Conservation (phyloP, 2,888 invertebrate genomes). For the Stegophylla sp. region DNA sequence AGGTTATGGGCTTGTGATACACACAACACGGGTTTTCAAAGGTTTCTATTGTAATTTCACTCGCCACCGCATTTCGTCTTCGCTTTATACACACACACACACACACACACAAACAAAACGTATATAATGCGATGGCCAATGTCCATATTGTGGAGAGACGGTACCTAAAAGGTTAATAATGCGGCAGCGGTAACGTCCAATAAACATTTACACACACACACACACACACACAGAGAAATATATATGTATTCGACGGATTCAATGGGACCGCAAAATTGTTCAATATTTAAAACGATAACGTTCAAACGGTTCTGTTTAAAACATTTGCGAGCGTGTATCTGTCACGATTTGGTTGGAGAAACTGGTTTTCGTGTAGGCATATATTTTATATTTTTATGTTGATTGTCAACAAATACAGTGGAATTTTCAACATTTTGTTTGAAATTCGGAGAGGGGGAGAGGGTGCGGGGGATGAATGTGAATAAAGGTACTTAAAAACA, state of each 20-base stretch:
- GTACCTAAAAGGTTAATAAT: conserved; percentile 30
- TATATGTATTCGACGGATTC: neutral
- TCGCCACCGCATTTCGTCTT: conserved; percentile 33
- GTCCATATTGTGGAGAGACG: neutral
- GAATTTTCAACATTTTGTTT: too few relatives aligned
- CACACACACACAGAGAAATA: neutral
- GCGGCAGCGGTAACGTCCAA: conserved; percentile 16
- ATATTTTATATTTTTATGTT: too few relatives aligned
- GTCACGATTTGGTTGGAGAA: neutral
- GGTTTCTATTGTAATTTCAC: conserved; percentile 48
- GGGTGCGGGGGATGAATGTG: too few relatives aligned
- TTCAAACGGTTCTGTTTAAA: neutral
- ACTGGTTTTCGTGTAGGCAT: neutral
- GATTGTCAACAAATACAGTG: too few relatives aligned
- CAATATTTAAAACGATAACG: conserved; percentile 9
- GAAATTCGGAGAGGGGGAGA: too few relatives aligned
- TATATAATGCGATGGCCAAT: neutral
- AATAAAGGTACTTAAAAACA: too few relatives aligned
- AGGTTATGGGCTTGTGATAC: conserved; percentile 21
- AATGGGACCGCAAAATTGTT: conserved; percentile 9
- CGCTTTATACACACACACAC: neutral
- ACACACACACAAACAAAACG: neutral
- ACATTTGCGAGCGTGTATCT: neutral
- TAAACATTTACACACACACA: neutral
- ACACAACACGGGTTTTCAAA: conserved; percentile 36